These are phyloP conservation scores for Ephestia elutella DNA, from an alignment of 1,140 invertebrate species.

Conservation along the genomic window DNA sequence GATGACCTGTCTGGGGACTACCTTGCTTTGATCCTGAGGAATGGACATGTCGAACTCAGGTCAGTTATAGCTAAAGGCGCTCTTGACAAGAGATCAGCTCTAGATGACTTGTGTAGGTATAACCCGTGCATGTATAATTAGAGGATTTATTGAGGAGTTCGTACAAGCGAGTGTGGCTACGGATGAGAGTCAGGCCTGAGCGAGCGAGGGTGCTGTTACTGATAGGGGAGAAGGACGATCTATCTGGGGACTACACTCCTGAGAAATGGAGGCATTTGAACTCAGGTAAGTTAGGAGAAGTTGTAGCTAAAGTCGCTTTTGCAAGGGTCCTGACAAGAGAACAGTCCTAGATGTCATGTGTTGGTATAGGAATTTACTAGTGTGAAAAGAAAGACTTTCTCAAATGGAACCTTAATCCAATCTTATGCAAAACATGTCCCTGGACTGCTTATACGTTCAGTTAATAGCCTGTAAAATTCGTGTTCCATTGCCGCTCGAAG, in stretches of 20 bases:
- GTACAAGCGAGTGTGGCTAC: slow-evolving; percentile 84
- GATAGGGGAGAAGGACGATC: too few species aligned
- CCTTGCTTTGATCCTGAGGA: slow-evolving; percentile 80
- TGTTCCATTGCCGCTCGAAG: slow-evolving; percentile 9
- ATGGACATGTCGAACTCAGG: neutral
- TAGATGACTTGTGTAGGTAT: too few species aligned
- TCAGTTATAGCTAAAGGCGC: neutral
- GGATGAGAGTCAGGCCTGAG: slow-evolving; percentile 88
- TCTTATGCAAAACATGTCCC: neutral
- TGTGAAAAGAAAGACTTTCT: too few species aligned
- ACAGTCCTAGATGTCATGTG: too few species aligned
- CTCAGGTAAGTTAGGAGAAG: neutral
- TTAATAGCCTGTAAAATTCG: slow-evolving; percentile 13
- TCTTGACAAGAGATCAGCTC: neutral
- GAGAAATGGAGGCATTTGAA: neutral
- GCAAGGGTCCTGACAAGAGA: neutral
- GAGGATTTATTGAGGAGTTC: slow-evolving; percentile 87
- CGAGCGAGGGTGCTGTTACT: slow-evolving; percentile 90
- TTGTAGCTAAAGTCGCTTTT: neutral
- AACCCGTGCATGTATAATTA: too few species aligned
- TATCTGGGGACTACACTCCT: slow-evolving; percentile 87
- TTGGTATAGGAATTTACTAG: too few species aligned
- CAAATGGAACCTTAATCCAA: too few species aligned
- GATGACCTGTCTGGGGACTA: slow-evolving; percentile 91
- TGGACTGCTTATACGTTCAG: neutral